phyloP scores from a whole-genome alignment of 2,113 vertebrate species.

The Hoplias malabaricus region DNA sequence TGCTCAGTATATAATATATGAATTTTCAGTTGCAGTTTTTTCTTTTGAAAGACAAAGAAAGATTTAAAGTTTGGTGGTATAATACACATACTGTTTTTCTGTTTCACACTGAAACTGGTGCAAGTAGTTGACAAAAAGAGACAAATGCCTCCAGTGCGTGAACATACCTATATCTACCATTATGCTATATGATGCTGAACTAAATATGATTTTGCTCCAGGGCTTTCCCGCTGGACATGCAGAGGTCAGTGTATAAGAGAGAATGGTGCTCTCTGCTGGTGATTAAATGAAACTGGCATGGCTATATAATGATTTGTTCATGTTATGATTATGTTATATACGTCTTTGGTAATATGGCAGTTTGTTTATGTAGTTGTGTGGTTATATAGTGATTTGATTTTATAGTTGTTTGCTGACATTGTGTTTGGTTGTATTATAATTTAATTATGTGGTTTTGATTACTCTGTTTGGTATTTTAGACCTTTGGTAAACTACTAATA shows the following conservation, averaged over 20 bases:
- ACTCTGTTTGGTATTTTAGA: too few species aligned
- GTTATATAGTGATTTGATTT: neutral
- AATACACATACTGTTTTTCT: too few species aligned
- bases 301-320: neutral
- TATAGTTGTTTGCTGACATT: neutral
- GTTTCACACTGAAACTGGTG: neutral
- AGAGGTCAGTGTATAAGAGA: neutral
- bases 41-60: too few species aligned
- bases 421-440: neutral
- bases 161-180: too few species aligned
- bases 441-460: neutral
- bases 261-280: constrained; percentile 66
- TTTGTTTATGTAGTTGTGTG: neutral
- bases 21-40: too few species aligned
- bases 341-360: neutral
- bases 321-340: too few species aligned
- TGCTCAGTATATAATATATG: too few species aligned
- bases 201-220: neutral
- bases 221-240: neutral
- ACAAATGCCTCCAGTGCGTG: neutral
- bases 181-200: neutral
- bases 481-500: too few species aligned
- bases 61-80: too few species aligned
- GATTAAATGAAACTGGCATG: neutral
- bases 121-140: neutral